Base-by-base conservation (phyloP, 2,888 invertebrate species). In the Lasioglossum zephyrum region DNA sequence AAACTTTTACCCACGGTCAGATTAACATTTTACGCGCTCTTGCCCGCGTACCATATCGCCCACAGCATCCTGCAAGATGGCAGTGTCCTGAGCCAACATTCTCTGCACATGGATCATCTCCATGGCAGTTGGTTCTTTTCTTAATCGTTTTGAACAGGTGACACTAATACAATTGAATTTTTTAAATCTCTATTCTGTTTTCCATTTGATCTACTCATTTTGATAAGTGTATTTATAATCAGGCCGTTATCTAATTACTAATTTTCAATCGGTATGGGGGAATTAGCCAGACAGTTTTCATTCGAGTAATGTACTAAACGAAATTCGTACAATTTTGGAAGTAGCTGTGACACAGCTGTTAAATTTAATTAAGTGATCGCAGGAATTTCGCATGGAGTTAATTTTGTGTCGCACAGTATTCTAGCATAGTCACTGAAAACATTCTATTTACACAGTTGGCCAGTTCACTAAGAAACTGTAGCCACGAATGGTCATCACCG, bases 401-500 rank as follows among this genome's bases (percentile, higher is more conserved):
- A 39, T 70, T 70, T 13, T 11, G 31, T 39, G 26, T 41, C 13
- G 18, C 6, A 5, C 4, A 31, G 36, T 5, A 44, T 0, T 18
- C 13, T 5, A 66, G 5, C 6, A 39, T 31, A 16, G 31, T 57
- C 66, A 47, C 66, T 60, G 44, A 16, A 57, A 57, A 72, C 49
- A 77, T 86, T 76, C 73, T 76, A 69, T 82, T 80, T 69, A 60
- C 69, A 53, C 70, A 44, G 73, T 77, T 83, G 53, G 49, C 36
- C 77, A n/a, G 47, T 70, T 49, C 73, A 66, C 75, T 81, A 89
- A 89, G 89, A 90, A 89, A 89, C 80, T 60, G 81, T 73, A 80
- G 86, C 86, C 89, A 77, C 82, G 87, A 85, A 85, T 86, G 91
- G 89, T 90, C 91, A 86, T 90, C 87, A 82, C 77, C 57, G 82